Evolutionary conservation across 2,888 invertebrate genomes (phyloP), one percentile per base, ranked within the genome.

Genomic region (Onchidella celtica): DNA sequence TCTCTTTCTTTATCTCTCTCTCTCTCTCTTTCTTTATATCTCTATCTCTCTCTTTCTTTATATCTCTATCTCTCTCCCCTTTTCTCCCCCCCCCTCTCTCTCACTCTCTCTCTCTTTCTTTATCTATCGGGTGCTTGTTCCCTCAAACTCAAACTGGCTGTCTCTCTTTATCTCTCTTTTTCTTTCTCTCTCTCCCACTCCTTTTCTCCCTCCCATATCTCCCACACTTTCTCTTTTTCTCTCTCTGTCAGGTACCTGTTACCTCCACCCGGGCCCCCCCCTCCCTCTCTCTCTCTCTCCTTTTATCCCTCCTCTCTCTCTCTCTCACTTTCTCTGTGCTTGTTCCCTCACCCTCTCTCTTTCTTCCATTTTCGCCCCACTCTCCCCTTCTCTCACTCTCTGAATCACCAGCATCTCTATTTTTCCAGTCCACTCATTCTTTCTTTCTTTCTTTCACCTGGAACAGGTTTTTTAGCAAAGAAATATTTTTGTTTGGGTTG

Each of bases 61-160:
- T 38, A 24, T 36, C 11, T 75, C 36, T 40, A 2, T 66, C 17
- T 66, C 65, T 47, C n/a, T 66, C 29, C 17, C 32, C 29, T 66
- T 3, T 55, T 24, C 11, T n/a, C 34, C 36, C 38, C 0, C 61
- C 36, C 47, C 29, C 38, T 3, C 38, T 24, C 27, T 66, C 76
- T 47, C 27, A 32, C 76, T 32, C 61, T 66, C 66, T 47, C 61
- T 76, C 76, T n/a, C n/a, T n/a, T n/a, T n/a, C n/a, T n/a, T n/a
- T n/a, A n/a, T n/a, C n/a, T n/a, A n/a, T n/a, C n/a, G n/a, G n/a
- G n/a, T n/a, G n/a, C n/a, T n/a, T n/a, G n/a, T n/a, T n/a, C n/a
- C n/a, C n/a, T n/a, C n/a, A n/a, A n/a, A n/a, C n/a, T n/a, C n/a
- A 47, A 34, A 65, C 66, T 47, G 32, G 32, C 57, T 29, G 3